Percentiles rank a stretch among this genome's conserved stretches.
These are phyloP conservation scores for Carabus problematicus DNA, from an alignment of 2,888 invertebrate species.

Conservation along the genomic window DNA sequence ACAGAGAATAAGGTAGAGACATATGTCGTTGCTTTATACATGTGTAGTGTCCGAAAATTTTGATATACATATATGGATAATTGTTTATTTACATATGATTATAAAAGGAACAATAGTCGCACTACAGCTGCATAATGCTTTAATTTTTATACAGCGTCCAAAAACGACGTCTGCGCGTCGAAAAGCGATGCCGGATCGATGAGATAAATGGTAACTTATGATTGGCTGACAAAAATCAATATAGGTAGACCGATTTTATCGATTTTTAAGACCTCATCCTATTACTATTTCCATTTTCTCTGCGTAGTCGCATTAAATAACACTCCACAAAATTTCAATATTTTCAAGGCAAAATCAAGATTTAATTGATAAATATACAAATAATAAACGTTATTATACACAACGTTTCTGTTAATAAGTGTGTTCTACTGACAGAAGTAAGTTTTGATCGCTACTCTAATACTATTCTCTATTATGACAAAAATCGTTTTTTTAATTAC, in stretches of 20 bases:
- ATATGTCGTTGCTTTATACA: too few species aligned
- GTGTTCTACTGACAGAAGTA: constrained; percentile 21
- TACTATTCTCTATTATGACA: background rate
- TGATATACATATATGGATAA: too few species aligned
- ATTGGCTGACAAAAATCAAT: constrained; percentile 75
- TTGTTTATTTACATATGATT: too few species aligned
- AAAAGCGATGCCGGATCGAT: constrained; percentile 68
- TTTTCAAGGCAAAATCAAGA: constrained; percentile 24
- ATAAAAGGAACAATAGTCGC: too few species aligned
- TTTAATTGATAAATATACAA: constrained; percentile 32
- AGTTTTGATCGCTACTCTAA: constrained; percentile 18
- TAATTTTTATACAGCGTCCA: background rate
- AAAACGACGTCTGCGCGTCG: constrained; percentile 49
- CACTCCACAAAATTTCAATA: constrained; percentile 55
- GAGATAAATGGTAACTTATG: constrained; percentile 79
- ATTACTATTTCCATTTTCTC: constrained; percentile 41
- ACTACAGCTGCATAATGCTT: too few species aligned
- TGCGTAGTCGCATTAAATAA: constrained; percentile 47
- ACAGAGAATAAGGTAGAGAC: too few species aligned
- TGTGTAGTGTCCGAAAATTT: too few species aligned
- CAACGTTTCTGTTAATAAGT: background rate
- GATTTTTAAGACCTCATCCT: constrained; percentile 72
- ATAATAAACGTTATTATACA: constrained; percentile 48
- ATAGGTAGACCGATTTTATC: constrained; percentile 73
- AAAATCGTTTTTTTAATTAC: constrained; percentile 10